Base-by-base conservation (phyloP, 2,113 vertebrate species). In the Chloropsis cyanopogon region DNA sequence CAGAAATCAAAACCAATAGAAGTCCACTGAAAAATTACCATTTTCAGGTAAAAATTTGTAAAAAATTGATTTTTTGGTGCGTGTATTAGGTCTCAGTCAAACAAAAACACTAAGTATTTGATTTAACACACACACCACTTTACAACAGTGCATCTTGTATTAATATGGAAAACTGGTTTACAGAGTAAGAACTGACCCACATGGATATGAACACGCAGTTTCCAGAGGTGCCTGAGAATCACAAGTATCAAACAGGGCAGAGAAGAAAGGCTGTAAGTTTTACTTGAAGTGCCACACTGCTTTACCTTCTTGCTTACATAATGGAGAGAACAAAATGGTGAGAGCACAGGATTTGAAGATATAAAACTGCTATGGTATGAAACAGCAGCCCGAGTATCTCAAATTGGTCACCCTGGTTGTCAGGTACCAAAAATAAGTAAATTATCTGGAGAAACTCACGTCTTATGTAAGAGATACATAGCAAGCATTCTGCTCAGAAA, bases 191-290 rank as follows among this genome's bases (percentile, higher is more conserved):
- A 42, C 23, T 17, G 29, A 52, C 13, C 21, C 29, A 54, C 31
- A 39, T 1, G 0, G 46, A 47, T 11, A 23, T 16, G n/a, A 82
- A 50, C 25, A n/a, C 4, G 10, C 1, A 50, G 9, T 14, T 80
- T 57, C 42, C 52, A 89, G 31, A 59, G 31, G 21, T 9, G 44
- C 12, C 42, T 1, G 7, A 70, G 11, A 75, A 70, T 6, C 47
- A 10, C 14, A 59, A 28, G 33, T 2, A 14, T 44, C 42, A 57
- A 78, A 50, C 0, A 0, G 6, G 35, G 21, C 41, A 54, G 1
- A 75, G 41, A 46, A 18, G 23, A 39, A 53, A 66, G 31, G 52
- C 46, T 79, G 14, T 10, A 15, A 50, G 12, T 63, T 82, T 61
- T 29, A 52, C 7, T 61, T 33, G 17, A 73, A 73, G 17, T 1